Evolutionary conservation across 1,140 invertebrate genomes (phyloP).

Genomic region (Belonocnema kinseyi): DNA sequence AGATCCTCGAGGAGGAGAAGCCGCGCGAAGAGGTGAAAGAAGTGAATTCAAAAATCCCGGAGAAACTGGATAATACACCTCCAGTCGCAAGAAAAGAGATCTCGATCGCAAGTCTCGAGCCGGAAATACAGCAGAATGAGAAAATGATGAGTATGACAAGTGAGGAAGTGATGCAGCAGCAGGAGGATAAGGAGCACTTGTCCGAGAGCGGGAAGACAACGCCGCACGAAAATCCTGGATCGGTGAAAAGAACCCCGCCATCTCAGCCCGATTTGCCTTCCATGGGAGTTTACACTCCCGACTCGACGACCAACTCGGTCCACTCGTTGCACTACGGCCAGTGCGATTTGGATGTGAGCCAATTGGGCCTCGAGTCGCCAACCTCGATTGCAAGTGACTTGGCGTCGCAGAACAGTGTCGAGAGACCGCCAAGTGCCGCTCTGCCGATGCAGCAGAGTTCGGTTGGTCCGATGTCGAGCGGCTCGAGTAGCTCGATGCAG

Average conservation of each 20-base stretch:
- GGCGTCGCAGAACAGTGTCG: conserved; percentile 84
- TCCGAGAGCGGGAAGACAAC: conserved; percentile 78
- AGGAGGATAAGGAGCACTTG: conserved; percentile 70
- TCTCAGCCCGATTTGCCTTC: conserved; percentile 82
- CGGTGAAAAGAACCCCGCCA: conserved; percentile 77
- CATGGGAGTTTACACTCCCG: conserved; percentile 89
- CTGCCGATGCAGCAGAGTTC: conserved; percentile 67
- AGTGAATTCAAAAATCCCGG: conserved; percentile 37
- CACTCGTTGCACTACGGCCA: conserved; percentile 87
- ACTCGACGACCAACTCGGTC: conserved; percentile 90
- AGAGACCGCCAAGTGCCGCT: conserved; percentile 75
- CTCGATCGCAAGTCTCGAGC: conserved; percentile 6
- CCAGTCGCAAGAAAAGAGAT: conserved; percentile 50
- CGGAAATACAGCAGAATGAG: conserved; percentile 31
- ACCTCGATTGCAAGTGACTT: conserved; percentile 91
- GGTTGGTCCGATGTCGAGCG: conserved; percentile 60
- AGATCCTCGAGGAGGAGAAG: conserved; percentile 32
- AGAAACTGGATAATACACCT: conserved; percentile 47
- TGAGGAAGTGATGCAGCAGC: conserved; percentile 57
- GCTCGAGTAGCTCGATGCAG: not conserved
- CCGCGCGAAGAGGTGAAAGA: conserved; percentile 44
- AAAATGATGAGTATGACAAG: conserved; percentile 46
- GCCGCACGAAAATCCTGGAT: conserved; percentile 76
- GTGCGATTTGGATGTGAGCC: conserved; percentile 89
- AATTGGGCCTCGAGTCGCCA: conserved; percentile 90